Evolutionary conservation across 23 tunicate species (phyloP), one percentile per base, ranked within the genome.

Genomic region (Oikopleura dioica): DNA sequence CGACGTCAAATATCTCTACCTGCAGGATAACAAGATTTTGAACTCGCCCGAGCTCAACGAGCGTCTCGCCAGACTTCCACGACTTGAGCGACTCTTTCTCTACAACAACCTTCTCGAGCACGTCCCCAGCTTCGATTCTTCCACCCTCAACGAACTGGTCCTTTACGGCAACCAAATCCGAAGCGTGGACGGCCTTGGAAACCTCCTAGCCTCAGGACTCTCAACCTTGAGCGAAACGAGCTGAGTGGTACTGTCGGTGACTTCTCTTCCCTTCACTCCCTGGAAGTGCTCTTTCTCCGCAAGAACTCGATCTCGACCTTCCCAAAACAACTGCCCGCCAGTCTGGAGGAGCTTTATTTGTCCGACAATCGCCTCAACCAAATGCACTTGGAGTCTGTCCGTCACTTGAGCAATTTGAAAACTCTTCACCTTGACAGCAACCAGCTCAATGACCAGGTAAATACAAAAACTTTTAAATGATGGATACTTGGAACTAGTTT

Each of bases 301-400:
- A 80, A 78, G 0, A 87, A 87, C 80, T 69, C 85, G 35, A 83
- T 87, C 35, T 78, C 87, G 58, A 83, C 83, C 79, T 50, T 80
- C 59, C 82, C 82, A n/a, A 38, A 0, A 16, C 36, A 78, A 24
- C 34, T 80, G 69, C 82, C 82, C 2, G 79, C 37, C 23, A 51
- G 35, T 38, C 26, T 80, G 36, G 76, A 59, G 0, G 36, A 76
- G 37, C 36, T 80, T 36, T 76, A 34, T 63, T 37, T 76, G n/a
- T 44, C 80, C 37, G 80, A 80, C 23, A 80, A 80, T 55, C 75
- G 34, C 23, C 37, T 80, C 38, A 35, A 59, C 30, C 31, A 36
- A 24, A 63, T 80, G 30, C 26, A 23, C 16, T 2, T 2, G 5
- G 33, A 63, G 33, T 63, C 72, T 31, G 4, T 63, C 29, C 30